phyloP scores from a whole-genome alignment of 2,797 vertebrate species.

The Helostoma temminkii region DNA sequence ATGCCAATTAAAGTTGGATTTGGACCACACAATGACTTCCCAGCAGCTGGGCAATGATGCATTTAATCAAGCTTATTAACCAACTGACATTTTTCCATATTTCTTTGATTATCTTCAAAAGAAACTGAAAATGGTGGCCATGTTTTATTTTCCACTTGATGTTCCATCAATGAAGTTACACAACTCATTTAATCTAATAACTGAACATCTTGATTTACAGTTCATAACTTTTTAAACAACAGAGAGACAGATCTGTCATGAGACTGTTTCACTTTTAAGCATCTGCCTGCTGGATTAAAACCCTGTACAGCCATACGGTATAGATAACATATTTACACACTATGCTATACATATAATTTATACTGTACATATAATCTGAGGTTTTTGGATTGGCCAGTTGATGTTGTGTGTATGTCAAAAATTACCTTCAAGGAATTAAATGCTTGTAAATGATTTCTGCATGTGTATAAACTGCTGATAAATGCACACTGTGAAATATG shows the following conservation, averaged over 20 bases:
- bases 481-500: not conserved
- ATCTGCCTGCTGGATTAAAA: slow-evolving; percentile 15
- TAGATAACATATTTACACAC: not conserved
- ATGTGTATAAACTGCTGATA: not conserved
- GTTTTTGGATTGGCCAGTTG: not conserved
- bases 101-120: slow-evolving; percentile 49
- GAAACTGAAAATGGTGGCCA: not conserved
- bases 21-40: slow-evolving; percentile 35
- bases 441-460: not conserved
- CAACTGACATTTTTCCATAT: slow-evolving; percentile 48
- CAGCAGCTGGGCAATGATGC: slow-evolving; percentile 48
- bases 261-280: slow-evolving; percentile 5
- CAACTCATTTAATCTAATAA: slow-evolving; percentile 19
- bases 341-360: no score
- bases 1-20: slow-evolving; percentile 45
- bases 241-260: not conserved
- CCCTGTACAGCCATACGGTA: not conserved
- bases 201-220: slow-evolving; percentile 13
- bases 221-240: slow-evolving; percentile 4
- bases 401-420: not conserved
- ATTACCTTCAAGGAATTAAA: not conserved
- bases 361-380: no score
- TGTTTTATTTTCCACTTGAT: slow-evolving; percentile 14
- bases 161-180: slow-evolving; percentile 15
- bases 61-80: slow-evolving; percentile 59